phyloP scores from a whole-genome alignment of 2,113 vertebrate species.

The Chloropsis hardwickii region DNA sequence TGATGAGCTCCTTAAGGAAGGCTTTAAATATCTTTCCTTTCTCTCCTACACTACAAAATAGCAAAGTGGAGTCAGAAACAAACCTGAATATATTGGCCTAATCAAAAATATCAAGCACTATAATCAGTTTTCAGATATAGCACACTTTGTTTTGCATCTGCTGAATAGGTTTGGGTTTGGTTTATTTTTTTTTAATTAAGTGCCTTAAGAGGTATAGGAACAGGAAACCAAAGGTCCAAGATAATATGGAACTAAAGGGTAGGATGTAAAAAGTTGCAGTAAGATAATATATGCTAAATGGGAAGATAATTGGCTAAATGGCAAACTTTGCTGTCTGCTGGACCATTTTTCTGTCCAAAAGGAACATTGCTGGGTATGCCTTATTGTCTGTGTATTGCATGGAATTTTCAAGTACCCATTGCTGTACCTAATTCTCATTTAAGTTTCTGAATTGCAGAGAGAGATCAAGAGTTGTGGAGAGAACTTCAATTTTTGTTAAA shows the following conservation, averaged over 20 bases:
- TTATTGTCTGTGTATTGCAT: background rate
- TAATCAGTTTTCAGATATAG: background rate
- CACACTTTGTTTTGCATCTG: background rate
- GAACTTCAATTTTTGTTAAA: background rate
- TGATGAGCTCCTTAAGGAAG: background rate
- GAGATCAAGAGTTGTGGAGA: background rate
- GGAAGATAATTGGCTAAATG: background rate
- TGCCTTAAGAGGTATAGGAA: background rate
- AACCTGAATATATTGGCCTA: background rate
- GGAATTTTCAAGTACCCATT: background rate
- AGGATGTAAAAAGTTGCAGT: background rate
- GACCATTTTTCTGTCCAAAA: background rate
- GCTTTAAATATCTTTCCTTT: background rate
- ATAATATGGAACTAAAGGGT: background rate
- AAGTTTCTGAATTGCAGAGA: background rate
- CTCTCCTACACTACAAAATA: background rate
- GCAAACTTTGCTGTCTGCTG: background rate
- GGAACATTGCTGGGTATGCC: background rate
- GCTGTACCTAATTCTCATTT: background rate
- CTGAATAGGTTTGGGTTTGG: background rate
- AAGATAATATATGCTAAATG: background rate
- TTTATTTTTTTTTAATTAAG: background rate
- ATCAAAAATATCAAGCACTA: background rate
- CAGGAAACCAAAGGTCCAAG: background rate
- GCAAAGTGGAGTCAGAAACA: background rate